phyloP scores from a whole-genome alignment of 2,797 vertebrate genomes.

The Orestias chungarensis region DNA sequence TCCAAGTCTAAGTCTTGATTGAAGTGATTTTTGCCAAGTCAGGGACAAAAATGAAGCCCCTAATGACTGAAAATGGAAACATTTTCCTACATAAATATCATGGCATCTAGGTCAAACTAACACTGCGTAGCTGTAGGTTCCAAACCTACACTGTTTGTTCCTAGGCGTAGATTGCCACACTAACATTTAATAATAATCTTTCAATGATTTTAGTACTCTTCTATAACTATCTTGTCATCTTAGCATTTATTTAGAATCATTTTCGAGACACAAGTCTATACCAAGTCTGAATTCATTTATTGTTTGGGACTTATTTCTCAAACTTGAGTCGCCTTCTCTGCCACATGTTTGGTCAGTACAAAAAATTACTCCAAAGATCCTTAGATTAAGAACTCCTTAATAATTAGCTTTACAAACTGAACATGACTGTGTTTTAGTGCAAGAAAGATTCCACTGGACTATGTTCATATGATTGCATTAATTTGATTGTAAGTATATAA shows the following conservation, averaged over 20 bases:
- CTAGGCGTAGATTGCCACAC: background rate
- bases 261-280: background rate
- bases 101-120: background rate
- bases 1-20: too few species aligned
- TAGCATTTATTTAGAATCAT: too few species aligned
- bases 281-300: background rate
- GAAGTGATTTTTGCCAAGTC: background rate
- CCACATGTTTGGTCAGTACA: too few species aligned
- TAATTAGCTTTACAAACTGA: background rate
- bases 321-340: background rate
- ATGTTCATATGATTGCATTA: background rate
- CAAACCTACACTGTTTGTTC: background rate
- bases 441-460: background rate
- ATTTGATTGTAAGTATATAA: background rate
- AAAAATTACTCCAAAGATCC: too few species aligned
- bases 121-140: background rate
- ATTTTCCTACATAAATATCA: background rate
- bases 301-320: too few species aligned
- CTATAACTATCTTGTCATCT: background rate
- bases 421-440: background rate
- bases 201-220: too few species aligned
- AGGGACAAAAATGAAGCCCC: background rate
- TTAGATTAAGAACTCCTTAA: background rate
- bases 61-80: background rate
- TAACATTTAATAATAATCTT: background rate